Evolutionary conservation across 2,113 vertebrate species (phyloP), one percentile per base, ranked within the genome.

Genomic region (Aplodontia rufa): DNA sequence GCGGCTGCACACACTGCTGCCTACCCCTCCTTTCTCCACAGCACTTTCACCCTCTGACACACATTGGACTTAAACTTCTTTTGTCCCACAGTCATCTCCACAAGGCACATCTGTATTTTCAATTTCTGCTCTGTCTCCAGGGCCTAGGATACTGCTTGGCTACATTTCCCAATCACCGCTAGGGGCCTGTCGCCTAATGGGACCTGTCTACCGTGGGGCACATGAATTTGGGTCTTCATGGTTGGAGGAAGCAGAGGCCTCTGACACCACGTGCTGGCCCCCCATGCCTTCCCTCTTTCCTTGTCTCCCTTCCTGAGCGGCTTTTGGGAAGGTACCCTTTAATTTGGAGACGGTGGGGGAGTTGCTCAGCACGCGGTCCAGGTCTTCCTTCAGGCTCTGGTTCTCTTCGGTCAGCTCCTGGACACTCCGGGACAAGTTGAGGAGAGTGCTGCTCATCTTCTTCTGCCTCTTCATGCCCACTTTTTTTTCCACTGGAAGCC

Each of bases 331-430:
- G 87, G 0, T 88, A 99, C 99, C 99, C 98, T 99, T 99, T 20
- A 96, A 81, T 92, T 98, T 98, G 89, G 66, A 97, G 83, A 97
- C 60, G 32, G 98, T 71, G 58, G 98, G 98, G 92, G 97, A 98
- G 97, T 76, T 94, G 94, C 98, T 98, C 2, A 98, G 98, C 26
- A 98, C 84, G 1, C 95, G 98, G 79, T 98, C 98, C 68, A 99
- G 97, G 87, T 99, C 99, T 75, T 99, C 98, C 96, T 99, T 98
- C 49, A 99, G 98, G 28, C 95, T 97, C 13, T 60, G 91, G 92
- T 99, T 99, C 97, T 99, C 99, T 89, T 99, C 97, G 0, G 99
- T 99, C 69, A 99, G 87, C 45, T 99, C 99, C 95, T 99, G 99
- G 88, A 99, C 91, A 9, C 98, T 99, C 93, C 98, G 98, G 19